phyloP scores from a whole-genome alignment of 2,888 invertebrate species.

The Barypeithes pellucidus region DNA sequence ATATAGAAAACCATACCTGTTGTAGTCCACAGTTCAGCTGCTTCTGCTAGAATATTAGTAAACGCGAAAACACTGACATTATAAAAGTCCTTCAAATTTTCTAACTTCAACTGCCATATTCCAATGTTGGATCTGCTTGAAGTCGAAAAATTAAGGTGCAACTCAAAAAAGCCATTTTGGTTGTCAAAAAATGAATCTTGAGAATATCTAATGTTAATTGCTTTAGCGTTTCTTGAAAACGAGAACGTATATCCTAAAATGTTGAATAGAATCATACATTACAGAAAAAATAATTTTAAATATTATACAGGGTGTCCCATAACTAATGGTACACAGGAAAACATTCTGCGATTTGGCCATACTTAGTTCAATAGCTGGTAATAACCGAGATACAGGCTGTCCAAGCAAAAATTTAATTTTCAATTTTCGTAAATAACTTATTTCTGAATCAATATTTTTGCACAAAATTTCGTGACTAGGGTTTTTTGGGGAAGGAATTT shows the following conservation, averaged over 20 bases:
- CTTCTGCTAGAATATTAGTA: constrained; percentile 59
- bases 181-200: constrained; percentile 61
- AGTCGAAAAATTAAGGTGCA: constrained; percentile 61
- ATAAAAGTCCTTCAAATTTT: constrained; percentile 58
- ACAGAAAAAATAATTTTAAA: no score
- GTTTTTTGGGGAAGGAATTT: no score
- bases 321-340: no score
- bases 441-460: no score
- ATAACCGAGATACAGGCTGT: no score
- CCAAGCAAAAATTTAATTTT: no score
- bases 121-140: constrained; percentile 60
- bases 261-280: no score
- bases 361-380: no score
- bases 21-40: constrained; percentile 42
- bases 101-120: constrained; percentile 63
- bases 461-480: no score
- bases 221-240: constrained; percentile 71
- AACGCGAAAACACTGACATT: constrained; percentile 64
- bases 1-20: constrained; percentile 47
- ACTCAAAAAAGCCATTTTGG: constrained; percentile 52
- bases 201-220: constrained; percentile 69
- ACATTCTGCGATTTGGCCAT: no score
- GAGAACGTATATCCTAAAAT: constrained; percentile 72
- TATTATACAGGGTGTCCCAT: no score
- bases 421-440: no score